Percentiles rank a stretch among this genome's conserved stretches.
Conservation (phyloP, 2,888 invertebrate species). For the Lepas anatifera region DNA sequence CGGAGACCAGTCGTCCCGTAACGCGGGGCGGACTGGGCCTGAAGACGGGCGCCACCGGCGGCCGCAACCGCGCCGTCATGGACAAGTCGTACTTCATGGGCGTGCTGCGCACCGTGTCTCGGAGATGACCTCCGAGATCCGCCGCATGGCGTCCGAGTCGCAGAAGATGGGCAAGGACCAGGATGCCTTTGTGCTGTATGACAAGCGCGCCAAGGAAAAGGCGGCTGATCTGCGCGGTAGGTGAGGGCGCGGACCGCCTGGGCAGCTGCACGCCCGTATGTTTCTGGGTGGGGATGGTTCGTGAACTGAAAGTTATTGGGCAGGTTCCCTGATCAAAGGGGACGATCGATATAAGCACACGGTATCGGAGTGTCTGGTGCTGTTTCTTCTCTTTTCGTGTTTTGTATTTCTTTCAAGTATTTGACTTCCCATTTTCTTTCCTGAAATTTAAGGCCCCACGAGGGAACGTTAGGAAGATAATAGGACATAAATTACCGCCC, state of each 20-base stretch:
- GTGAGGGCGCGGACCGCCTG: no score
- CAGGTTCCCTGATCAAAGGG: no score
- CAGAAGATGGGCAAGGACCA: constrained; percentile 52
- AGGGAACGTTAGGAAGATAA: no score
- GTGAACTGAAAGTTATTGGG: no score
- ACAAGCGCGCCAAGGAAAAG: constrained; percentile 52
- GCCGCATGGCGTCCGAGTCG: constrained; percentile 45
- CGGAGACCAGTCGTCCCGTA: background rate
- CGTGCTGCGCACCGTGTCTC: constrained; percentile 55
- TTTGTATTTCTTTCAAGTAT: no score
- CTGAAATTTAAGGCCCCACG: no score
- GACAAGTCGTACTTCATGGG: constrained; percentile 77
- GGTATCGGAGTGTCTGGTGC: no score
- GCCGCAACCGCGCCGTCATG: constrained; percentile 46
- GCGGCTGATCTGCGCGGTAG: constrained; percentile 46
- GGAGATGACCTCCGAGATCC: constrained; percentile 58
- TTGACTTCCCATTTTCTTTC: no score
- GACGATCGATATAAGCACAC: no score
- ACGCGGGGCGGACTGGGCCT: background rate
- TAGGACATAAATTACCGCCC: no score
- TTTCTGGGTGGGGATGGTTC: background rate
- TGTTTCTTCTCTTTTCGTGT: no score
- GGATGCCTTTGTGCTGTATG: constrained; percentile 53
- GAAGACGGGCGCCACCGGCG: constrained; percentile 44
- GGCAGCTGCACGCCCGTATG: no score